Evolutionary conservation across 2,888 invertebrate genomes (phyloP).

Genomic region (Noctua janthina): DNA sequence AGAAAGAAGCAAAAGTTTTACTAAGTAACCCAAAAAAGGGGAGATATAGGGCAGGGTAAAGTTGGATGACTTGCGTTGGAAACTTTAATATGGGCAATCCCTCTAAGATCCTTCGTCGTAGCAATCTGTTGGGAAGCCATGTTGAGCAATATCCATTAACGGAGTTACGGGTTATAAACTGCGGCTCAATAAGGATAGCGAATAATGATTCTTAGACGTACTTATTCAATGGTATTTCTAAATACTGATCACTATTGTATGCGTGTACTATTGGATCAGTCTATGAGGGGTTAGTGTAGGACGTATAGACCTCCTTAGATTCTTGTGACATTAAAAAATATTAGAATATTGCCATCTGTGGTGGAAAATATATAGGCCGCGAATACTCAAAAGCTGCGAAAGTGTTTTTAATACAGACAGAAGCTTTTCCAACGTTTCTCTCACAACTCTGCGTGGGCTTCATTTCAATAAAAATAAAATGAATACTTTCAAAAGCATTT

Average conservation of each 20-base stretch:
- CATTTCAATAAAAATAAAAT: background rate
- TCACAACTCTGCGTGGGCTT: background rate
- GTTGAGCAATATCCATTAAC: constrained; percentile 29
- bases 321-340: background rate
- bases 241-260: background rate
- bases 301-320: background rate
- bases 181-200: constrained; percentile 1
- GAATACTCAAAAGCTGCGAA: background rate
- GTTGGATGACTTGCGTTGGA: constrained; percentile 42
- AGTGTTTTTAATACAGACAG: background rate
- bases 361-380: background rate
- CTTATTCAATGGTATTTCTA: background rate
- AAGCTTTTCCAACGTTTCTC: constrained; percentile 1
- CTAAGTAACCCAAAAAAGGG: constrained; percentile 11
- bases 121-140: constrained; percentile 28
- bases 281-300: background rate
- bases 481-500: constrained; percentile 30
- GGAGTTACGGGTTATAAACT: constrained; percentile 2
- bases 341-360: background rate
- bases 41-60: constrained; percentile 18
- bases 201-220: background rate
- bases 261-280: background rate
- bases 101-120: constrained; percentile 7
- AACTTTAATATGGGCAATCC: constrained; percentile 56
- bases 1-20: constrained; percentile 1